phyloP scores from a whole-genome alignment of 2,113 vertebrate genomes.

The Neogobius melanostomus region DNA sequence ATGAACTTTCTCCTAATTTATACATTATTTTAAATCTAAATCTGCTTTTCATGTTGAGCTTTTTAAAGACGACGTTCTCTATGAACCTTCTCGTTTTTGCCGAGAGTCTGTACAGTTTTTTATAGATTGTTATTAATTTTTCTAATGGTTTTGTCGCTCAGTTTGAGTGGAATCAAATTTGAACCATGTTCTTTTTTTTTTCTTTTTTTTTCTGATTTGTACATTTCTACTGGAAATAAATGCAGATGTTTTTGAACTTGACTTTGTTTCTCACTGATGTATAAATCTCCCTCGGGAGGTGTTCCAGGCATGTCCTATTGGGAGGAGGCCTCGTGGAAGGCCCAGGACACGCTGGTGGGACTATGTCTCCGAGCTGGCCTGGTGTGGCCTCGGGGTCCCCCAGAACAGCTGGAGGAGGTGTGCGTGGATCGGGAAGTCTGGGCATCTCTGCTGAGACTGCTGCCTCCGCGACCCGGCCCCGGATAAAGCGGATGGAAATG shows the following conservation, averaged over 20 bases:
- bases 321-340: too few species aligned
- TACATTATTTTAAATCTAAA: background rate
- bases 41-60: constrained; percentile 3
- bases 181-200: background rate
- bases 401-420: too few species aligned
- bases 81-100: constrained; percentile 35
- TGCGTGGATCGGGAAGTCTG: too few species aligned
- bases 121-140: background rate
- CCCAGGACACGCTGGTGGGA: too few species aligned
- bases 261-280: background rate
- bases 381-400: too few species aligned
- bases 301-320: too few species aligned
- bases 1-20: constrained; percentile 38
- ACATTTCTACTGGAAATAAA: constrained; percentile 47
- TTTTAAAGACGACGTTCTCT: background rate
- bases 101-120: constrained; percentile 28
- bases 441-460: too few species aligned
- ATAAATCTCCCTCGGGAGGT: too few species aligned
- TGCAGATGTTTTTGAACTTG: constrained; percentile 17
- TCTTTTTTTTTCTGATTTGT: constrained; percentile 14
- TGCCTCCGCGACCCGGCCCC: too few species aligned
- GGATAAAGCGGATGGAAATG: too few species aligned
- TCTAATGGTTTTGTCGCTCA: background rate
- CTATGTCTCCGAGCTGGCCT: too few species aligned
- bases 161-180: background rate